Evolutionary conservation across 2,113 vertebrate genomes (phyloP), one percentile per base, ranked within the genome.

Genomic region (Chloebia gouldiae): DNA sequence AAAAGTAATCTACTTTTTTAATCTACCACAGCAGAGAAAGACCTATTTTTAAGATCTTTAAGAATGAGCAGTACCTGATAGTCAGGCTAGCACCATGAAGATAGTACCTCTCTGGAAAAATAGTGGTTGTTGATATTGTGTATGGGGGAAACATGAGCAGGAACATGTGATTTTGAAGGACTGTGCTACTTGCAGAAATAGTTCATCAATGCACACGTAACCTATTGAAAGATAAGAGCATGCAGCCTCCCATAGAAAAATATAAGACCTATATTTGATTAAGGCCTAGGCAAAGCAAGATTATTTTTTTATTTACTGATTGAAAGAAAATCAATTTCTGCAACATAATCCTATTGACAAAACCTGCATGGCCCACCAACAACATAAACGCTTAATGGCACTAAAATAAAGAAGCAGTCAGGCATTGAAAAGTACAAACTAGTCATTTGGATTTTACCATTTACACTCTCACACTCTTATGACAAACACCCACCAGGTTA

Each of bases 301-400:
- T 96, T 97, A 95, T 91, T 96, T 98, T 72, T 80, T 96, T 97
- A 95, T 98, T 97, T 98, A 96, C 96, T 95, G 83, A 98, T 78
- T 96, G 94, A 94, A 95, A 93, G 68, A 96, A 95, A 98, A 98
- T 97, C 65, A 97, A 95, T 98, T 95, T 63, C 86, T 97, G 91
- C 93, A 96, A 93, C 91, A 97, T 91, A 98, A 97, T 95, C 86
- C 73, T 97, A 83, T 96, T 97, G 97, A 97, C 94, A 96, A 97
- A 97, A 93, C 84, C 90, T 95, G 71, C 78, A 61, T 45, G 60
- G 68, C 39, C 47, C 91, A 84, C 81, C 83, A 97, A 40, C 50
- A 96, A 63, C 65, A 96, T 71, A 96, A 97, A 96, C 89, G 97
- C 91, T 97, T 95, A 84, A 84, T 56, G 95, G 93, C 73, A 96